Evolutionary conservation across 2,797 vertebrate species (phyloP).

Genomic region (Typhlichthys eigenmanni): DNA sequence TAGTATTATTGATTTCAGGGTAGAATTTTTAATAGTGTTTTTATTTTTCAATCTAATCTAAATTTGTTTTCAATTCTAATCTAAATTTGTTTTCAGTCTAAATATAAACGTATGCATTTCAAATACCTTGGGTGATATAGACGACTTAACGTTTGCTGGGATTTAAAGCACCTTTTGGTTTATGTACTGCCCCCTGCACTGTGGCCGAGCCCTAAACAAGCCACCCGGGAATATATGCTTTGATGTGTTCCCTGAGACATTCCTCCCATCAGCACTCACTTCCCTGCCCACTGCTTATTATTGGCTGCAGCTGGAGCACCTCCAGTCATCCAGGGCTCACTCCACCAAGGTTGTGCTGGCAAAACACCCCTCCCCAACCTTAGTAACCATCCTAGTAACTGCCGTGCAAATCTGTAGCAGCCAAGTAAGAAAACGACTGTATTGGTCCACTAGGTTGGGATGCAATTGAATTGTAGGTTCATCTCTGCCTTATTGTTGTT

Average conservation of each 20-base stretch:
- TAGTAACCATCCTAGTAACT: conserved; percentile 24
- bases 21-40: no score
- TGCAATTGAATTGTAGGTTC: background rate
- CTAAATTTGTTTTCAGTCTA: background rate
- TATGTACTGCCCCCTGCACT: background rate
- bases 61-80: no score
- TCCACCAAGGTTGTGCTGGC: conserved; percentile 53
- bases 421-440: background rate
- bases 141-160: no score
- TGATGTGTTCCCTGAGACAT: conserved; percentile 63
- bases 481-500: background rate
- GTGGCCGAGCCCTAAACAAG: background rate
- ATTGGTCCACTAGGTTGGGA: background rate
- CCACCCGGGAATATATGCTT: conserved; percentile 53
- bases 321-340: conserved; percentile 43
- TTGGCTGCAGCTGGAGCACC: conserved; percentile 66
- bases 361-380: conserved; percentile 27
- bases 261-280: conserved; percentile 62
- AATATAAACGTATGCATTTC: background rate
- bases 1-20: background rate
- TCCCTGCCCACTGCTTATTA: conserved; percentile 60
- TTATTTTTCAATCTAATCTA: background rate
- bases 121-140: no score
- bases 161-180: no score
- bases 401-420: conserved; percentile 14